Evolutionary conservation across 37 sponge, comb jelly and placozoan species (phyloP).

Genomic region (Cliona cf. orientalis): DNA sequence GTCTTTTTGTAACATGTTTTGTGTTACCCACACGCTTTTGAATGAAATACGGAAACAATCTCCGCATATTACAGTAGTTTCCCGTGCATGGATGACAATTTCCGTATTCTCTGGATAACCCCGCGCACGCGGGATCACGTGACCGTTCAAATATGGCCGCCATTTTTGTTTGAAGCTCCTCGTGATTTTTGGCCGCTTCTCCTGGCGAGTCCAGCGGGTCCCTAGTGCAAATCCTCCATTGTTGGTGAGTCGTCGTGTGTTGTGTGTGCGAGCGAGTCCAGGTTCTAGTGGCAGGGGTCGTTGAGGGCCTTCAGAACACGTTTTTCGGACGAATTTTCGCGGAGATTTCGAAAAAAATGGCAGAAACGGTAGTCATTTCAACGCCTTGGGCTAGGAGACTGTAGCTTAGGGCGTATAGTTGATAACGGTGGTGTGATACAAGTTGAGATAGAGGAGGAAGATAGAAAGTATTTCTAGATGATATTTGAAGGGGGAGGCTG

Average conservation of each 20-base stretch:
- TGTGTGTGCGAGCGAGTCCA: not conserved
- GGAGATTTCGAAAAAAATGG: conserved; percentile 20
- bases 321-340: conserved; percentile 25
- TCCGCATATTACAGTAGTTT: too few relatives aligned
- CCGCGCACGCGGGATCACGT: conserved; percentile 46
- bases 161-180: conserved; percentile 37
- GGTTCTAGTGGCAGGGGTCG: not conserved
- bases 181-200: conserved; percentile 59
- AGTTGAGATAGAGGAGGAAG: too few relatives aligned
- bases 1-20: too few relatives aligned
- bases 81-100: too few relatives aligned
- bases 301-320: not conserved
- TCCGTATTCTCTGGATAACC: not conserved
- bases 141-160: conserved; percentile 47
- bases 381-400: not conserved
- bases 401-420: not conserved
- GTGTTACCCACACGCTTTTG: too few relatives aligned
- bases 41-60: too few relatives aligned
- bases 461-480: too few relatives aligned
- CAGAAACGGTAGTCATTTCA: conserved; percentile 3
- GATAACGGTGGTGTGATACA: not conserved
- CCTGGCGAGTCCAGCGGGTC: conserved; percentile 13
- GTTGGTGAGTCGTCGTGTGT: conserved; percentile 65
- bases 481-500: too few relatives aligned
- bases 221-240: conserved; percentile 72